Base-by-base conservation (phyloP, 2,888 invertebrate genomes). In the Spilosoma lubricipeda region DNA sequence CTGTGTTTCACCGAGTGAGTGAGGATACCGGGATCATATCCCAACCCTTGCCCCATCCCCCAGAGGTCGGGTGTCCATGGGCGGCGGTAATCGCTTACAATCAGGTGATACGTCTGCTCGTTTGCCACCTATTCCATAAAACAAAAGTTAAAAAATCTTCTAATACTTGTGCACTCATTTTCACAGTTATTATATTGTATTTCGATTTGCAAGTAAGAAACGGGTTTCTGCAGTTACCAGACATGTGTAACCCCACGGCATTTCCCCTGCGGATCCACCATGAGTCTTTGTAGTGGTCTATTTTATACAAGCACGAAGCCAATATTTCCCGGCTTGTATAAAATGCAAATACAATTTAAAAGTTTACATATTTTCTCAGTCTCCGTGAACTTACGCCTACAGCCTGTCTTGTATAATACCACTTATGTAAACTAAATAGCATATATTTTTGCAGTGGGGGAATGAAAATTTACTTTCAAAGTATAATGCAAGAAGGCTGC, bases 271-370 rank as follows among this genome's bases (percentile, higher is more conserved):
- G 87, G 87, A 90, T 88, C 85, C 82, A 82, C 84, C 87, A 86
- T 86, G 89, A 91, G 90, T 89, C 93, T 90, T 90, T 90, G 91
- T 88, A 86, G 86, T 84, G 82, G 88, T 84, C 84, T 86, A n/a
- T n/a, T n/a, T n/a, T n/a, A n/a, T n/a, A 81, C 89, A 85, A 88
- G 90, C 91, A 90, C 89, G 90, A 86, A 92, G 90, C 91, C 93
- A 94, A 95, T 94, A 93, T 94, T 93, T 93, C 90, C 89, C 87
- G 86, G 90, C 91, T 89, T 90, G 91, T 92, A 94, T 94, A 92
- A 93, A 93, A 94, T 93, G 93, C 94, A 95, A 95, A 95, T 95
- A 95, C 92, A 94, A 95, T 95, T 95, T 94, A 90, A 93, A 94
- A 95, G 93, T 94, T 94, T 93, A 92, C 94, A 94, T 94, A 93